Evolutionary conservation across 1,140 invertebrate genomes (phyloP).

Genomic region (Formica exsecta): DNA sequence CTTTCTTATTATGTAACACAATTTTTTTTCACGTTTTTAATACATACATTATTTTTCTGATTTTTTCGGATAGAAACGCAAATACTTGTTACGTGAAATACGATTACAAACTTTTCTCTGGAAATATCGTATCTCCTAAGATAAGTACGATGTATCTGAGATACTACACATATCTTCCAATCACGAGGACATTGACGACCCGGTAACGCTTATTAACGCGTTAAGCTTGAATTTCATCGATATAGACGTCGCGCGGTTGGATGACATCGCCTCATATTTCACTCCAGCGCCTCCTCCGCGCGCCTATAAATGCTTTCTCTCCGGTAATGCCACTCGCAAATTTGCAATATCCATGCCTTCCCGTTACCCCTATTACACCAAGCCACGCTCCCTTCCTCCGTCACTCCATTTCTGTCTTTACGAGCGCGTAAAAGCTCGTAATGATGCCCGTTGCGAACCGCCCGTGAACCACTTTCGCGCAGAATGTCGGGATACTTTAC

Average conservation of each 20-base stretch:
- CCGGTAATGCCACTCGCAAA: constrained; percentile 48
- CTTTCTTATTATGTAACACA: background rate
- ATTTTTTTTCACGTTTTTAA: background rate
- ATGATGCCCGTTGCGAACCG: constrained; percentile 19
- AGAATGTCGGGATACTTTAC: constrained; percentile 30
- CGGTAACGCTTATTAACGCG: constrained; percentile 67
- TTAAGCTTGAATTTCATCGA: constrained; percentile 66
- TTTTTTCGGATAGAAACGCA: background rate
- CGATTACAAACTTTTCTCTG: background rate
- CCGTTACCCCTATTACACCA: background rate
- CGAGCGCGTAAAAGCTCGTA: constrained; percentile 60
- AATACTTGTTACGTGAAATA: background rate
- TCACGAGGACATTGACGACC: constrained; percentile 28
- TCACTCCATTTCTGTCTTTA: constrained; percentile 64
- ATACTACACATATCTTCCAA: constrained; percentile 32
- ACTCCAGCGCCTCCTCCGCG: background rate
- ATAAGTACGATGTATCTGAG: background rate
- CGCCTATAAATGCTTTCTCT: constrained; percentile 44
- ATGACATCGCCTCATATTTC: constrained; percentile 61
- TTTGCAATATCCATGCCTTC: constrained; percentile 69
- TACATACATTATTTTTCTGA: background rate
- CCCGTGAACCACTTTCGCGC: constrained; percentile 37
- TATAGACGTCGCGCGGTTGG: constrained; percentile 36
- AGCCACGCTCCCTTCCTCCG: background rate
- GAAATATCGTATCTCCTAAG: background rate